A percentile compares a stretch with the other conserved stretches of the same genome.
These are phyloP conservation scores for Melieria crassipennis DNA, from an alignment of 2,888 invertebrate genomes.

Conservation along the genomic window DNA sequence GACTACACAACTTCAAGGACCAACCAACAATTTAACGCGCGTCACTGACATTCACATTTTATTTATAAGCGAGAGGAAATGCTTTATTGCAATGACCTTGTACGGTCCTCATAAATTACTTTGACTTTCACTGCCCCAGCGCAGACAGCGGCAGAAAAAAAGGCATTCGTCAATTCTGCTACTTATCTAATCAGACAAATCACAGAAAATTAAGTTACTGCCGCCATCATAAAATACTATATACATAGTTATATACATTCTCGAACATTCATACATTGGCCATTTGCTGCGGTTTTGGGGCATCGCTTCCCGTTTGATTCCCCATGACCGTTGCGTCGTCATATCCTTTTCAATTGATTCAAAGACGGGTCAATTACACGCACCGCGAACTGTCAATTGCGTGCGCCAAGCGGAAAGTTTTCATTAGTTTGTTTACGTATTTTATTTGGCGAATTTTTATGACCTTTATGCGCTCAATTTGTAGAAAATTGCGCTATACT, in stretches of 20 bases:
- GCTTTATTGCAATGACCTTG: slow-evolving; percentile 12
- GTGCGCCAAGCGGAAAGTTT: no score
- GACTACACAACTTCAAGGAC: neutral
- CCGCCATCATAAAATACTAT: slow-evolving; percentile 8
- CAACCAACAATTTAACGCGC: neutral
- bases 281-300: neutral
- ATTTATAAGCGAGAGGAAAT: neutral
- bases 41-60: neutral
- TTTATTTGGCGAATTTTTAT: no score
- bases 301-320: neutral
- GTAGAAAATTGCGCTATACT: no score
- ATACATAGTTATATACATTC: neutral
- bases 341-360: no score
- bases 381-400: no score
- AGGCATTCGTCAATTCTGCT: neutral
- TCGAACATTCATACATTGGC: neutral
- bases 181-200: slow-evolving; percentile 10
- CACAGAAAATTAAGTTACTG: slow-evolving; percentile 19
- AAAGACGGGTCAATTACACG: neutral
- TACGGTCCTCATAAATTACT: neutral
- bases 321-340: no score
- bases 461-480: no score
- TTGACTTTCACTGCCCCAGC: neutral
- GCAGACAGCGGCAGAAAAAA: neutral
- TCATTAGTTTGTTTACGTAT: no score